Evolutionary conservation across 1,140 invertebrate species (phyloP).

Genomic region (Adoxophyes honmai): DNA sequence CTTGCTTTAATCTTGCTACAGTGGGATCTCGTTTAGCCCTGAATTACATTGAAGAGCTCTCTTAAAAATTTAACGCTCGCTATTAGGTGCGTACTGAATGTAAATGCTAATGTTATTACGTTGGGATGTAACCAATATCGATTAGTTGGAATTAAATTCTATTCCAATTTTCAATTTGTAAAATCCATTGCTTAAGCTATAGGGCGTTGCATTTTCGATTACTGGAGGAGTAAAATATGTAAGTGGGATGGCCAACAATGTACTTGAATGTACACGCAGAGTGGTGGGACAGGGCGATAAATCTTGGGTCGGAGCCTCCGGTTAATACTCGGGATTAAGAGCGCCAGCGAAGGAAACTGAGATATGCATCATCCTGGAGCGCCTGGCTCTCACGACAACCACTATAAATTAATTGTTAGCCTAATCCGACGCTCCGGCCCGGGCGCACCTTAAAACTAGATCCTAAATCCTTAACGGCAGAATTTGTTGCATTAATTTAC

Average conservation of each 20-base stretch:
- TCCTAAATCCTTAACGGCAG: slow-evolving; percentile 32
- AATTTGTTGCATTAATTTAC: slow-evolving; percentile 40
- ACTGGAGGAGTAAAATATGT: slow-evolving; percentile 29
- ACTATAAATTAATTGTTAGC: slow-evolving; percentile 30
- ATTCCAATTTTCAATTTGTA: not conserved
- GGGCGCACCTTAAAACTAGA: slow-evolving; percentile 25
- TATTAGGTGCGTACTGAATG: slow-evolving; percentile 7
- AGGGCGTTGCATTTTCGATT: slow-evolving; percentile 26
- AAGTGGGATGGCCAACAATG: slow-evolving; percentile 34
- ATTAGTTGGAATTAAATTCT: not conserved
- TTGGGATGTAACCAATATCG: not conserved
- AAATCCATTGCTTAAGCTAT: slow-evolving; percentile 17
- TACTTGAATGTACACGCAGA: slow-evolving; percentile 41
- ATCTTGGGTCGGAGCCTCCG: slow-evolving; percentile 37
- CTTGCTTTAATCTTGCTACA: slow-evolving; percentile 25
- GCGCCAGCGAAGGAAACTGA: slow-evolving; percentile 36
- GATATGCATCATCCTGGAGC: slow-evolving; percentile 36
- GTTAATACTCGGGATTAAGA: slow-evolving; percentile 52
- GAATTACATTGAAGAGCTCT: slow-evolving; percentile 27
- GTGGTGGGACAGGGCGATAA: slow-evolving; percentile 38
- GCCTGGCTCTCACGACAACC: slow-evolving; percentile 21
- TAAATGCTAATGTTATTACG: not conserved
- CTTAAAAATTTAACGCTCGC: not conserved
- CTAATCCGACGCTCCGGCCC: slow-evolving; percentile 9
- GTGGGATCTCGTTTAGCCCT: slow-evolving; percentile 35